Percentiles rank a stretch among this genome's conserved stretches.
These are phyloP conservation scores for Pseudococcus jackbeardsleyi DNA, from an alignment of 2,888 invertebrate genomes.

Conservation along the genomic window DNA sequence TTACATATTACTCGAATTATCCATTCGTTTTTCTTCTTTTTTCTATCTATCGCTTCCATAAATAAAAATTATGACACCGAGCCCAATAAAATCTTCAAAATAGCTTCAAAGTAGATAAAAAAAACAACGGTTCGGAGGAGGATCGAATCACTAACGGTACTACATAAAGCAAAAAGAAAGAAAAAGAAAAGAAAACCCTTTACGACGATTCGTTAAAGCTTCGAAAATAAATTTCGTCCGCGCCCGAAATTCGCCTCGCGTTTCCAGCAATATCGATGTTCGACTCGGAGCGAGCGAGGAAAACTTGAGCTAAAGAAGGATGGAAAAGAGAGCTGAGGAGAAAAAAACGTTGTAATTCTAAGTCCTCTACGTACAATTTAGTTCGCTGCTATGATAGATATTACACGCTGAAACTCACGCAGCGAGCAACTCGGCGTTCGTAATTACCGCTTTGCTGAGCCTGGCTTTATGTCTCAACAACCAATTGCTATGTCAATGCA, in stretches of 20 bases:
- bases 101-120: background rate
- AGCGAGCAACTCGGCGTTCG: background rate
- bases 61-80: conserved; percentile 28
- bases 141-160: background rate
- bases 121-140: background rate
- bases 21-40: conserved; percentile 1
- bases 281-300: no score
- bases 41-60: background rate
- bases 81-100: conserved; percentile 3
- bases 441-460: background rate
- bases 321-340: background rate
- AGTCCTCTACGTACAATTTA: background rate
- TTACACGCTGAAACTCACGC: background rate
- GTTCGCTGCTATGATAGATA: background rate
- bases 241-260: background rate
- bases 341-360: background rate
- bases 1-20: conserved; percentile 8
- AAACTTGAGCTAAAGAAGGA: background rate
- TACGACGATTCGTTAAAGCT: background rate
- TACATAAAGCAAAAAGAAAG: background rate
- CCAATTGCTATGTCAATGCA: conserved; percentile 7
- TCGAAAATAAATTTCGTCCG: conserved; percentile 21
- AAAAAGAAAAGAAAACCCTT: background rate
- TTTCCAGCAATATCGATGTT: no score
- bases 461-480: background rate